phyloP scores from a whole-genome alignment of 2,888 invertebrate genomes.

The Cosmia trapezina region DNA sequence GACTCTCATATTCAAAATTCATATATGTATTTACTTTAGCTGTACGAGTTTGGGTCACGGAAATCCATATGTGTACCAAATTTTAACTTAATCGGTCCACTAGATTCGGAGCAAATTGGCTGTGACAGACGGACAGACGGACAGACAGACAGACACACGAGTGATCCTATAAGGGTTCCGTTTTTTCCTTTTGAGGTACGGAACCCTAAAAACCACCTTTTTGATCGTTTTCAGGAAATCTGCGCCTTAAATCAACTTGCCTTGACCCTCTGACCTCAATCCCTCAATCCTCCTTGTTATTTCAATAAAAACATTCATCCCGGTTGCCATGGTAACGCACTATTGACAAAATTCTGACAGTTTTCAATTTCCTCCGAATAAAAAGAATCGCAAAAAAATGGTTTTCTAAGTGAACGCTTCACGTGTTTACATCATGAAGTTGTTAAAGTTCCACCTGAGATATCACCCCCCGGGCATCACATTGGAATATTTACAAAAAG shows the following conservation, averaged over 20 bases:
- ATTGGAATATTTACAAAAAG: slow-evolving; percentile 91
- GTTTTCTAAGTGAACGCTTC: slow-evolving; percentile 35
- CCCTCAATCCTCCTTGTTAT: slow-evolving; percentile 30
- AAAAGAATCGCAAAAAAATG: slow-evolving; percentile 64
- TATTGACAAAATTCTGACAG: slow-evolving; percentile 82
- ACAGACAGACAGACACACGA: too few species aligned
- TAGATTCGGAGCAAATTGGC: too few species aligned
- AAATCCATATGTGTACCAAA: too few species aligned
- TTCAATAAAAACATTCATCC: slow-evolving; percentile 51
- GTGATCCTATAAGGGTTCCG: too few species aligned
- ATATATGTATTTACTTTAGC: too few species aligned
- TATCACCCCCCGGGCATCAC: slow-evolving; percentile 94
- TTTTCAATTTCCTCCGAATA: slow-evolving; percentile 66
- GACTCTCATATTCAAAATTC: too few species aligned
- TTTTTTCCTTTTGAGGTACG: too few species aligned
- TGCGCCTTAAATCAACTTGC: not conserved
- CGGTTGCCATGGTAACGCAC: slow-evolving; percentile 75
- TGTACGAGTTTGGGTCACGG: too few species aligned
- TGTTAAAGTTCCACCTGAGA: slow-evolving; percentile 92
- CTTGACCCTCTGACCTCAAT: slow-evolving; percentile 50
- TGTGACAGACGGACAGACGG: too few species aligned
- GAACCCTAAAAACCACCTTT: too few species aligned
- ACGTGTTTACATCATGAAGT: slow-evolving; percentile 88
- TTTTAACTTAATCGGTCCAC: too few species aligned
- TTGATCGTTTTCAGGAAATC: too few species aligned